Base-by-base conservation (phyloP, 2,888 invertebrate genomes). In the Corbicula japonica region DNA sequence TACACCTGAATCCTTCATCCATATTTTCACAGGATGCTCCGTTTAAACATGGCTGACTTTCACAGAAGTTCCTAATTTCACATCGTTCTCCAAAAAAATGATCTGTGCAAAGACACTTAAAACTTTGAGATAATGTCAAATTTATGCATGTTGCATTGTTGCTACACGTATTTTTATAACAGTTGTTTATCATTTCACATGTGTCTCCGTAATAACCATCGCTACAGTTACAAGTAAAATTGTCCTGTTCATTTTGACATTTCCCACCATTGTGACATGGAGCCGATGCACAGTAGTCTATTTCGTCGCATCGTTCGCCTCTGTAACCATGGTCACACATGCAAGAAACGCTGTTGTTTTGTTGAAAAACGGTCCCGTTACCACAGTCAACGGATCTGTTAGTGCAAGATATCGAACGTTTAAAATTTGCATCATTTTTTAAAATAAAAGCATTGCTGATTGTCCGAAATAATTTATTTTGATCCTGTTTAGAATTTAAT, bases 111-210 rank as follows among this genome's bases (percentile, higher is more conserved):
- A 46, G 6, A 46, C 46, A 46, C 18, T 4, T 46, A 15, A 8
- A 4, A 46, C 21, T 46, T 10, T 21, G 18, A 10, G 46, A 46
- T 38, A 38, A 38, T 8, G 46, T 46, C 5, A 46, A 4, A 46
- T 46, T 46, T 18, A 46, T 46, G 46, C 46, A 46, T 46, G 46
- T 46, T 46, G 46, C 18, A 46, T 46, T 46, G 15, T 46, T 46
- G 5, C 21, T 18, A 18, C 46, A 46, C 18, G 21, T 5, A 46
- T 21, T 46, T 4, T 46, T 21, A 21, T 4, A 5, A 46, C 46
- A 46, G 18, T 46, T 18, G 18, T 46, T 8, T 10, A 46, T 18
- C 46, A 8, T 46, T 18, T 18, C 46, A 15, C 46, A 46, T 46
- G 18, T 46, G 3, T 10, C 21, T 18, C 46, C 46, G 21, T 18